These are phyloP conservation scores for Cantharis flavilabris DNA, from an alignment of 2,888 invertebrate species.

Conservation along the genomic window DNA sequence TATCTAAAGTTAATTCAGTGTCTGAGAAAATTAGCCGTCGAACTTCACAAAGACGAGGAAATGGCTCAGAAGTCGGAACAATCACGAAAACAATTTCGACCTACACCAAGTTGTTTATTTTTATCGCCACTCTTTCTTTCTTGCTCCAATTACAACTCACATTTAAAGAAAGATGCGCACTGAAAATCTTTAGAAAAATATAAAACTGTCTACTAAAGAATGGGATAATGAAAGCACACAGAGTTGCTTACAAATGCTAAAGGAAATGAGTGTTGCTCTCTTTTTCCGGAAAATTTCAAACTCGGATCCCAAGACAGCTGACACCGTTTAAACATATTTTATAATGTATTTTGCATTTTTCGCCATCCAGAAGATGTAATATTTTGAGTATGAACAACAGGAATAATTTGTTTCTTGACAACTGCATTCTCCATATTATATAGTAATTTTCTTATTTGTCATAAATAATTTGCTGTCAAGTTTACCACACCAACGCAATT, in stretches of 20 bases:
- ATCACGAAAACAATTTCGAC: conserved; percentile 37
- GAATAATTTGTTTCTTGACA: not conserved
- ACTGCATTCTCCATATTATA: conserved; percentile 6
- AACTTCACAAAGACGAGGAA: conserved; percentile 40
- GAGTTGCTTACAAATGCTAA: conserved; percentile 38
- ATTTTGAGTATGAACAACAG: not conserved
- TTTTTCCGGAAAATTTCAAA: conserved; percentile 36
- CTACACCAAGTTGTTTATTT: conserved; percentile 13
- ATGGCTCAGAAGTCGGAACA: conserved; percentile 40
- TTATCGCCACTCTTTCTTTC: conserved; percentile 28
- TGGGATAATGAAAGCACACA: conserved; percentile 39
- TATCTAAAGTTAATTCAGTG: conserved; percentile 39
- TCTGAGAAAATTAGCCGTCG: conserved; percentile 41
- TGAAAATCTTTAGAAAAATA: conserved; percentile 29
- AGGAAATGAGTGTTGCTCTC: conserved; percentile 40
- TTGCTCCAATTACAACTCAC: conserved; percentile 4
- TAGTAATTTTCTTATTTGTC: conserved; percentile 29
- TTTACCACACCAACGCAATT: conserved; percentile 28
- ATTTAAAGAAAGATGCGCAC: conserved; percentile 20
- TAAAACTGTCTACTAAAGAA: conserved; percentile 32
- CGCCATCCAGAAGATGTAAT: not conserved
- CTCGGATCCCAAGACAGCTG: conserved; percentile 34
- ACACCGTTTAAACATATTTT: conserved; percentile 33
- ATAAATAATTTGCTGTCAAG: conserved; percentile 30
- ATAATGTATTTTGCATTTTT: conserved; percentile 10